Evolutionary conservation across 2,888 invertebrate genomes (phyloP).

Genomic region (Cepaea hortensis): DNA sequence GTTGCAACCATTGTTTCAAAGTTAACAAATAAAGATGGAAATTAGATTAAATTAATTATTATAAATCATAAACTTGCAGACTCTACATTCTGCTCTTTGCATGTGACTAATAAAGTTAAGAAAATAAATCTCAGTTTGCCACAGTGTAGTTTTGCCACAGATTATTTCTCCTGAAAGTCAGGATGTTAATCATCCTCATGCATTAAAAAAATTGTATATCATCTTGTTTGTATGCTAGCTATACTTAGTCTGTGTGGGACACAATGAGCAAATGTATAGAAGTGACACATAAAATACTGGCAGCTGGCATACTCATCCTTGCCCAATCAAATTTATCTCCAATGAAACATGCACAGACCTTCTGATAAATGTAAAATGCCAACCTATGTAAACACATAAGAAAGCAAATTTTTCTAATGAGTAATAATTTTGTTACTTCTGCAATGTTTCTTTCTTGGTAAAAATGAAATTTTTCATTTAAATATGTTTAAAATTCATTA

Average conservation of each 20-base stretch:
- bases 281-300: neutral
- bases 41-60: neutral
- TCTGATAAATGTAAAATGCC: conserved; percentile 20
- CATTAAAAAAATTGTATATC: neutral
- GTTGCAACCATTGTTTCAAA: neutral
- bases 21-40: neutral
- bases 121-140: neutral
- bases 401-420: neutral
- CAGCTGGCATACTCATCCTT: neutral
- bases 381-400: neutral
- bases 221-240: neutral
- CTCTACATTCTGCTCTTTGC: neutral
- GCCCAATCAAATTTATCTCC: neutral
- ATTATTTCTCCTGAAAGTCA: neutral
- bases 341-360: neutral
- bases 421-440: too few species aligned
- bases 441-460: too few species aligned
- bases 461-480: too few species aligned
- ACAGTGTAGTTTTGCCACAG: conserved; percentile 18
- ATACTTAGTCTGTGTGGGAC: conserved; percentile 11
- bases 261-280: conserved; percentile 32
- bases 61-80: neutral
- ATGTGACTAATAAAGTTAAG: neutral
- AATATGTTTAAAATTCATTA: too few species aligned
- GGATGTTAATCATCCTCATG: neutral